Conservation (phyloP, 2,797 vertebrate species). For the Sebastes taczanowskii region DNA sequence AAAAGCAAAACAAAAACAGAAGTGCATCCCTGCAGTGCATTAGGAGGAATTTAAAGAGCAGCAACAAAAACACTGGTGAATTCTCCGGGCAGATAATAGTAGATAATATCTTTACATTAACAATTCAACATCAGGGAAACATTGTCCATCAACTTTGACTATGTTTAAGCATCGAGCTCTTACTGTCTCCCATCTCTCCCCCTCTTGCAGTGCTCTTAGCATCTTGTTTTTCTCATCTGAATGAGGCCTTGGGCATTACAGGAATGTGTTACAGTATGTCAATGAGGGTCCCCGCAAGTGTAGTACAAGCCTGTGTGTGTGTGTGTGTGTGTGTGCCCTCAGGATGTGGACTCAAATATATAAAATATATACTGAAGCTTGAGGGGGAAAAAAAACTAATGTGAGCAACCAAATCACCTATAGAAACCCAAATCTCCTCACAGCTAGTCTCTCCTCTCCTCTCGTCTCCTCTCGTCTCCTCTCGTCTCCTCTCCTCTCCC, state of each 20-base stretch:
- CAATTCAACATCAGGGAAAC: background rate
- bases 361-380: constrained; percentile 57
- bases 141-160: background rate
- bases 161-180: background rate
- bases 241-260: background rate
- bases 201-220: background rate
- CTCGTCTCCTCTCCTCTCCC: background rate
- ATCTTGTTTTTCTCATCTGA: constrained; percentile 5
- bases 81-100: background rate
- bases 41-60: background rate
- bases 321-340: background rate
- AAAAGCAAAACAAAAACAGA: background rate
- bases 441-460: background rate
- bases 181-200: background rate
- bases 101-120: background rate
- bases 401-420: constrained; percentile 21
- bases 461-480: background rate
- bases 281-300: constrained; percentile 5
- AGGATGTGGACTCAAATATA: constrained; percentile 44
- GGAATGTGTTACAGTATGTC: constrained; percentile 8
- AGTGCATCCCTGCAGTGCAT: background rate
- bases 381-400: constrained; percentile 29
- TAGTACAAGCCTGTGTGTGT: background rate
- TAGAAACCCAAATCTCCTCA: constrained; percentile 1
- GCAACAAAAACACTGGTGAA: background rate